Percentiles rank a stretch among this genome's conserved stretches.
Conservation (phyloP, 2,888 invertebrate genomes). For the Tetramorium bicarinatum region DNA sequence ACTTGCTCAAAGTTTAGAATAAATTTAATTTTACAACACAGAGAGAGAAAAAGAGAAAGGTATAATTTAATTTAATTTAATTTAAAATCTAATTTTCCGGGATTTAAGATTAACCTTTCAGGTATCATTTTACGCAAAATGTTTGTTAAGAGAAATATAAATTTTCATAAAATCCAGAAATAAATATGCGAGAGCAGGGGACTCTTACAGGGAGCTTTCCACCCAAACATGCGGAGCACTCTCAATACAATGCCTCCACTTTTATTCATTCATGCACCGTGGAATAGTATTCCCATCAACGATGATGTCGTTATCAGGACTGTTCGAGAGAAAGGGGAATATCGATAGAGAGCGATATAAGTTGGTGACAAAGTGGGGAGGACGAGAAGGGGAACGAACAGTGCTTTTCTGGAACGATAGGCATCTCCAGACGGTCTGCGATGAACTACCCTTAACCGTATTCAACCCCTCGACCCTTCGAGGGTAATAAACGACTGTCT, state of each 20-base stretch:
- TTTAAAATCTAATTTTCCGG: slow-evolving; percentile 5
- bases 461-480: slow-evolving; percentile 55
- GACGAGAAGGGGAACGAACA: slow-evolving; percentile 6
- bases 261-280: slow-evolving; percentile 3
- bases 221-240: neutral
- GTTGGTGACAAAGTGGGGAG: slow-evolving; percentile 41
- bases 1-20: neutral
- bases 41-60: neutral
- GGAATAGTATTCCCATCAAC: slow-evolving; percentile 41
- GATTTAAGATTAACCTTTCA: neutral
- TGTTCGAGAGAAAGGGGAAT: neutral
- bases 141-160: neutral
- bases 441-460: slow-evolving; percentile 61
- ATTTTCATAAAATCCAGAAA: slow-evolving; percentile 15
- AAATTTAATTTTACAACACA: slow-evolving; percentile 12
- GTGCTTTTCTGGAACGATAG: slow-evolving; percentile 58
- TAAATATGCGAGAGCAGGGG: neutral
- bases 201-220: slow-evolving; percentile 4
- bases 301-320: slow-evolving; percentile 29
- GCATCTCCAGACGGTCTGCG: slow-evolving; percentile 58
- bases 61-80: slow-evolving; percentile 22
- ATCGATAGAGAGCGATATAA: slow-evolving; percentile 36
- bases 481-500: slow-evolving; percentile 65
- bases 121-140: neutral
- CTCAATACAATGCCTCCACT: slow-evolving; percentile 17